These are phyloP conservation scores for Alviniconcha strummeri DNA, from an alignment of 2,888 invertebrate genomes.

Conservation along the genomic window DNA sequence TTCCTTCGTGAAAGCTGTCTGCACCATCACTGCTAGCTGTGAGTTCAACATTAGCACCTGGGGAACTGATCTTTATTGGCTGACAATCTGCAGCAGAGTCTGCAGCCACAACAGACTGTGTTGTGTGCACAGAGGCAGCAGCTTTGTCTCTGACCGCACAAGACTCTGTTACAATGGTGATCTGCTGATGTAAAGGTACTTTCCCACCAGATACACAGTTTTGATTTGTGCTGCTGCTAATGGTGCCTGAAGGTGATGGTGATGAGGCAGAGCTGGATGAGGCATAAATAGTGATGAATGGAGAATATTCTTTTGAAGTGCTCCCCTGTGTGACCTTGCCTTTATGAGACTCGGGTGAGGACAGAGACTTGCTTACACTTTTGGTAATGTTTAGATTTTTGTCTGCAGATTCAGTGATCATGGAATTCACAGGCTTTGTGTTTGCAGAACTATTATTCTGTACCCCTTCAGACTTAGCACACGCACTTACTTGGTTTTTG, in stretches of 20 bases:
- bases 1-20: slow-evolving; percentile 1
- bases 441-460: too few relatives aligned
- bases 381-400: neutral
- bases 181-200: neutral
- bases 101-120: neutral
- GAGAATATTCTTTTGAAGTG: slow-evolving; percentile 5
- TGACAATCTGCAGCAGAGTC: neutral
- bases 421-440: too few relatives aligned
- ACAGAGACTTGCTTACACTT: neutral
- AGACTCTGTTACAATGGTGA: neutral
- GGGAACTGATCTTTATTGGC: neutral
- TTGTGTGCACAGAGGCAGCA: neutral
- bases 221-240: neutral
- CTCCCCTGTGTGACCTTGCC: neutral
- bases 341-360: neutral
- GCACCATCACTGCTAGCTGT: neutral
- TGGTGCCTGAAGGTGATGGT: slow-evolving; percentile 1
- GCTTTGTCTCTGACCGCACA: neutral
- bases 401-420: neutral
- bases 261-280: slow-evolving; percentile 20
- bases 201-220: too few relatives aligned
- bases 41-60: neutral
- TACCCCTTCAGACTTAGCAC: too few relatives aligned
- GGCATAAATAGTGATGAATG: slow-evolving; percentile 26
- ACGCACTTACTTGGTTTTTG: too few relatives aligned